Percentiles rank a stretch among this genome's conserved stretches.
phyloP scores from a whole-genome alignment of 2,113 vertebrate genomes.

The Helogale parvula region DNA sequence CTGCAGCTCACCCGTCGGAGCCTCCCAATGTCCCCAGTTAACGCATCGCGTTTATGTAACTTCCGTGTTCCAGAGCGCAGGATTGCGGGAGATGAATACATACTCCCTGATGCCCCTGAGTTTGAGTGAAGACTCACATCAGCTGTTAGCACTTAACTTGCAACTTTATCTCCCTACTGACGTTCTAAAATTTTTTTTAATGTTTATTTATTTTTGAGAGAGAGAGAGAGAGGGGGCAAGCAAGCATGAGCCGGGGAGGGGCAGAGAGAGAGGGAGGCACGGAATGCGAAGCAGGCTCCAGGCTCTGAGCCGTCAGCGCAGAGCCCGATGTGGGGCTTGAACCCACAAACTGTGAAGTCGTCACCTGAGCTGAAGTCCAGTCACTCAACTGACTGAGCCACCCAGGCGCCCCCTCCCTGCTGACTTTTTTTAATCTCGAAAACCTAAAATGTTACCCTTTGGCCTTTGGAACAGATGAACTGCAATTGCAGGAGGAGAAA shows the following conservation, averaged over 20 bases:
- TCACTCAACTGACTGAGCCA: too few relatives aligned
- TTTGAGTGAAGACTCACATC: background rate
- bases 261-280: too few relatives aligned
- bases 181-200: too few relatives aligned
- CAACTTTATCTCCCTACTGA: background rate
- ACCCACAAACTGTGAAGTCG: too few relatives aligned
- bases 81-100: background rate
- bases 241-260: too few relatives aligned
- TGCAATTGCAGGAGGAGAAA: background rate
- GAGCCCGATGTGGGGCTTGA: too few relatives aligned
- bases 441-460: background rate
- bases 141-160: background rate
- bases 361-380: too few relatives aligned
- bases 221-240: too few relatives aligned
- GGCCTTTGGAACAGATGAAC: background rate
- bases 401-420: too few relatives aligned
- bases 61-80: background rate
- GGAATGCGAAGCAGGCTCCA: too few relatives aligned
- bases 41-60: background rate
- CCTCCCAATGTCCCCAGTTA: background rate
- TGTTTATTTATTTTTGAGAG: too few relatives aligned
- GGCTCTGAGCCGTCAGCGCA: too few relatives aligned
- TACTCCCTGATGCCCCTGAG: background rate
- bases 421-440: background rate
- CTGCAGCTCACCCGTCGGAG: background rate